Conservation (phyloP, 2,888 invertebrate genomes). For the Agriotes lineatus region DNA sequence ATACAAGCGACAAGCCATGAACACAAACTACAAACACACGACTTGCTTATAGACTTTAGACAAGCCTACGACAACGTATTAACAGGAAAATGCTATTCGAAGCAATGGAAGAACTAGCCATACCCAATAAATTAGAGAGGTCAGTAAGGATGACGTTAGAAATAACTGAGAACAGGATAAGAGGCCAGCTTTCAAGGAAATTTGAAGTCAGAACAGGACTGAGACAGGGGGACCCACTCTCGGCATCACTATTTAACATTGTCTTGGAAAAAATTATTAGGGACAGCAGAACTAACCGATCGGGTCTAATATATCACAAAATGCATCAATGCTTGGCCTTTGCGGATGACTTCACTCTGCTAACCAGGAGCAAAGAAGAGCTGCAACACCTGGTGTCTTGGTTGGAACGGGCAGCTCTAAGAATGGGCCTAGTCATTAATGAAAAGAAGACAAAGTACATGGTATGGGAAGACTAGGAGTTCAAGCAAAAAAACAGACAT, state of each 20-base stretch:
- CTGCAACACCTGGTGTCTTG: too few relatives aligned
- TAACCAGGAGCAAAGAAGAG: too few relatives aligned
- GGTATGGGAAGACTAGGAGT: too few relatives aligned
- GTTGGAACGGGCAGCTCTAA: too few relatives aligned
- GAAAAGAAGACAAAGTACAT: too few relatives aligned
- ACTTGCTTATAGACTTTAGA: background rate
- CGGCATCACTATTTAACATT: background rate
- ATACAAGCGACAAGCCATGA: background rate
- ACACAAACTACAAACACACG: background rate
- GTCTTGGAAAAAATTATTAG: background rate
- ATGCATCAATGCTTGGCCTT: slow-evolving; percentile 4
- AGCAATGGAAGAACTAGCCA: background rate
- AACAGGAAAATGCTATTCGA: background rate
- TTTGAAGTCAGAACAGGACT: background rate
- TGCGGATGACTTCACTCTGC: background rate
- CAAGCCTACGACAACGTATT: background rate
- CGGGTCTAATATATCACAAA: background rate
- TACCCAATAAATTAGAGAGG: background rate
- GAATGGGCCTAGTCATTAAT: background rate
- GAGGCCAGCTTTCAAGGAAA: background rate
- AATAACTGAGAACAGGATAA: background rate
- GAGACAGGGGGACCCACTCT: slow-evolving; percentile 7
- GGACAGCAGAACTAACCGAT: background rate
- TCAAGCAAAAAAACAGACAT: too few relatives aligned
- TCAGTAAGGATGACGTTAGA: background rate